Evolutionary conservation across 2,797 vertebrate genomes (phyloP), one percentile per base, ranked within the genome.

Genomic region (Cirrhinus mrigala): DNA sequence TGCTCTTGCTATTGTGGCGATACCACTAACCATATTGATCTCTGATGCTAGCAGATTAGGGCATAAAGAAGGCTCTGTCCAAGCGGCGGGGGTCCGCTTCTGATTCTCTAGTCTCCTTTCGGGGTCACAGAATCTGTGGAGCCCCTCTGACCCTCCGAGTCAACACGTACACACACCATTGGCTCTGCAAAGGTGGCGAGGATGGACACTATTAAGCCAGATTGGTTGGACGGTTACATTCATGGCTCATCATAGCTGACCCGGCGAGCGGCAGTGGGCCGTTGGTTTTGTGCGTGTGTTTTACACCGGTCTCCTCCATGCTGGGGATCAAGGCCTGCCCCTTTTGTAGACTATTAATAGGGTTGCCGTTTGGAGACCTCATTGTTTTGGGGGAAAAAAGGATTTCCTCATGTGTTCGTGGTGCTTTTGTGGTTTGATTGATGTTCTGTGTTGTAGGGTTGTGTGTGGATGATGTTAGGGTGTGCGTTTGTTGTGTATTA

Each of bases 71-170:
- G 94, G 95, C 95, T 94, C 96, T 95, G 92, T 96, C 94, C 91
- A 95, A 93, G 91, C 96, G 94, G 96, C 92, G 91, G 97, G 97
- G 94, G 93, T 93, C 94, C 94, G 71, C 87, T 87, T 70, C 94
- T 94, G 94, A 93, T 96, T 96, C 96, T 96, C 94, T 91, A 94
- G 93, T 94, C 93, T 95, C 95, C 95, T 95, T 98, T 96, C 93
- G 94, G 95, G 97, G 98, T 99, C 98, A 98, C 90, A 91, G 96
- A 97, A 96, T 96, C 97, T 96, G 95, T 96, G 95, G 96, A 94
- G 92, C 91, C 82, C 79, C 52, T 22, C 22, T 86, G 87, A 91
- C 88, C 87, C 71, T 78, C 83, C 6, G 71, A 84, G 78, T 86
- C 71, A 29, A 88, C 75, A 73, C 84, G 75, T 83, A 60, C 62